Evolutionary conservation across 2,797 vertebrate genomes (phyloP).

Genomic region (Decapterus maruadsi): DNA sequence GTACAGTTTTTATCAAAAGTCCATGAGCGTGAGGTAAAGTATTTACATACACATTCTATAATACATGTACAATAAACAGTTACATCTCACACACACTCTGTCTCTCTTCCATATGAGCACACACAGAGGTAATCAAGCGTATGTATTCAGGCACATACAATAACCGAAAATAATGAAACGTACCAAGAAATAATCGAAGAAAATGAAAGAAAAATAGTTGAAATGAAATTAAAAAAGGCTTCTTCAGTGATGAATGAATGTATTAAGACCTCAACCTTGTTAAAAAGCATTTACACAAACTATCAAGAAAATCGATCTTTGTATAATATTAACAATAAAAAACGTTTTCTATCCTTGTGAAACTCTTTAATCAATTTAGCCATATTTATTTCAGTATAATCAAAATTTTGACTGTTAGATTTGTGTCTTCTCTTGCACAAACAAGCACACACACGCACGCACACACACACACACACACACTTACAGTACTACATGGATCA

Average conservation of each 20-base stretch:
- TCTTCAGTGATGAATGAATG: slow-evolving; percentile 58
- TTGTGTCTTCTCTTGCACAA: slow-evolving; percentile 69
- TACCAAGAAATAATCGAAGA: slow-evolving; percentile 63
- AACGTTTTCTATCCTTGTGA: slow-evolving; percentile 42
- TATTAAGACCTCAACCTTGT: slow-evolving; percentile 58
- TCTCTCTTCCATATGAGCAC: slow-evolving; percentile 72
- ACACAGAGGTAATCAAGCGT: slow-evolving; percentile 88
- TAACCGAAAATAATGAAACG: slow-evolving; percentile 73
- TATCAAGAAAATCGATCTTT: slow-evolving; percentile 60
- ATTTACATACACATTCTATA: slow-evolving; percentile 83
- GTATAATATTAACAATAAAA: slow-evolving; percentile 52
- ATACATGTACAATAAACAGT: slow-evolving; percentile 80
- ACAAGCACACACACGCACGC: slow-evolving; percentile 52
- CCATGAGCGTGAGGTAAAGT: slow-evolving; percentile 80
- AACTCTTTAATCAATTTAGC: slow-evolving; percentile 45
- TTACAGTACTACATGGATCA: slow-evolving; percentile 76
- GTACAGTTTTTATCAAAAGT: slow-evolving; percentile 84
- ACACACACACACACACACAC: slow-evolving; percentile 62
- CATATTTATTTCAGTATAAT: slow-evolving; percentile 45
- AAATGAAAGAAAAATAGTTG: slow-evolving; percentile 52
- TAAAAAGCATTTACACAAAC: slow-evolving; percentile 67
- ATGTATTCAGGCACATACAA: slow-evolving; percentile 87
- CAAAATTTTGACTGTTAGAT: slow-evolving; percentile 52
- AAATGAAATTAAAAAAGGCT: slow-evolving; percentile 53
- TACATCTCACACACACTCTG: slow-evolving; percentile 66